A percentile compares a stretch with the other conserved stretches of the same genome.
Conservation (phyloP, 2,797 vertebrate species). For the Notoglanidium macrostoma region DNA sequence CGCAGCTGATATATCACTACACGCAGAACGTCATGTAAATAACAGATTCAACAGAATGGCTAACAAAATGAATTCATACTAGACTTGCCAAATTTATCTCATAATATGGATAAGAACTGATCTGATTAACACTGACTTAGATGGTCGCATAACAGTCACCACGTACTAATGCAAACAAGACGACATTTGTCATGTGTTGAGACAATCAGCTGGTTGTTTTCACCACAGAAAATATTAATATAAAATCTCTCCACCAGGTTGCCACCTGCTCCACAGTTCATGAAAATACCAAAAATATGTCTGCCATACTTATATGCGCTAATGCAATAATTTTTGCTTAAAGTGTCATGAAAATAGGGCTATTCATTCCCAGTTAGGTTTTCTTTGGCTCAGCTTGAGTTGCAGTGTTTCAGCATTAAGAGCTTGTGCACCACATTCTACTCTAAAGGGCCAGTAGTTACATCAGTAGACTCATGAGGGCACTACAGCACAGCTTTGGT, state of each 20-base stretch:
- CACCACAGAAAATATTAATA: neutral
- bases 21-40: neutral
- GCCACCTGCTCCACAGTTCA: neutral
- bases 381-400: neutral
- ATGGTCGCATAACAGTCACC: neutral
- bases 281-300: neutral
- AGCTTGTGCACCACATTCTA: neutral
- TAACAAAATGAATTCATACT: neutral
- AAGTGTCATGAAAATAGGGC: neutral
- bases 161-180: neutral
- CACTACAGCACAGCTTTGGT: conserved; percentile 24
- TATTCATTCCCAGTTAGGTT: neutral
- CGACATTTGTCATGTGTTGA: neutral
- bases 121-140: neutral
- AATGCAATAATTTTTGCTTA: conserved; percentile 12
- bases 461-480: conserved; percentile 31
- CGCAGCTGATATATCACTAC: neutral
- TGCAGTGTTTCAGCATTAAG: neutral
- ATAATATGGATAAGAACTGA: neutral
- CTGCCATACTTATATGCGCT: neutral
- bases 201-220: neutral
- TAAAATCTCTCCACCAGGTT: neutral
- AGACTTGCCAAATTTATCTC: neutral
- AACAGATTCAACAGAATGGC: neutral
- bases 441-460: neutral